phyloP scores from a whole-genome alignment of 2,797 vertebrate genomes.

The Cryptoblepharus egeriae region DNA sequence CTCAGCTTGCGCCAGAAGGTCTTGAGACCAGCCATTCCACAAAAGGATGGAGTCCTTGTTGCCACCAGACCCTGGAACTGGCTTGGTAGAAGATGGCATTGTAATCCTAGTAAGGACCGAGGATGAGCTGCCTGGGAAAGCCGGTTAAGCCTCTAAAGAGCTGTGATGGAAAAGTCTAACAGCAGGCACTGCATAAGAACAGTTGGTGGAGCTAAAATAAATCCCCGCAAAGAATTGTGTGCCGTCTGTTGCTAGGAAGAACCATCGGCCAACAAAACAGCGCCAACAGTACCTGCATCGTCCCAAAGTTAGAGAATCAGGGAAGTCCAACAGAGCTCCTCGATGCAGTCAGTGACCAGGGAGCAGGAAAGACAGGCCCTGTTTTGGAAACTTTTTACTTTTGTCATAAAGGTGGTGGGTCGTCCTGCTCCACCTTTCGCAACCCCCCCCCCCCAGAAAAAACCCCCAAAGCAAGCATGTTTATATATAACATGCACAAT shows the following conservation, averaged over 20 bases:
- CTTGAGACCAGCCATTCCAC: no score
- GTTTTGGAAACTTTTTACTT: neutral
- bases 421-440: no score
- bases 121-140: neutral
- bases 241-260: conserved; percentile 19
- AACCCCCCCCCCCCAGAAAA: no score
- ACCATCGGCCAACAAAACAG: neutral
- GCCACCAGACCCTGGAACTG: neutral
- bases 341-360: no score
- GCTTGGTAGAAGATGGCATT: neutral
- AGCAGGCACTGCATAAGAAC: neutral
- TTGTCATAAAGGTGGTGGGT: no score
- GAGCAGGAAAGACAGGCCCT: neutral
- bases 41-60: neutral
- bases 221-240: conserved; percentile 1
- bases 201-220: conserved; percentile 36
- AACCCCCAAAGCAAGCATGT: neutral
- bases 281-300: neutral
- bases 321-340: neutral
- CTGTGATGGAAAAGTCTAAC: conserved; percentile 17
- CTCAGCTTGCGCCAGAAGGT: no score
- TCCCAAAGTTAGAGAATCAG: neutral
- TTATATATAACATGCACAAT: neutral
- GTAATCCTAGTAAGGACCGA: neutral
- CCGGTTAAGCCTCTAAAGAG: conserved; percentile 11